Evolutionary conservation across 2,113 vertebrate genomes (phyloP).

Genomic region (Corvus cornix): DNA sequence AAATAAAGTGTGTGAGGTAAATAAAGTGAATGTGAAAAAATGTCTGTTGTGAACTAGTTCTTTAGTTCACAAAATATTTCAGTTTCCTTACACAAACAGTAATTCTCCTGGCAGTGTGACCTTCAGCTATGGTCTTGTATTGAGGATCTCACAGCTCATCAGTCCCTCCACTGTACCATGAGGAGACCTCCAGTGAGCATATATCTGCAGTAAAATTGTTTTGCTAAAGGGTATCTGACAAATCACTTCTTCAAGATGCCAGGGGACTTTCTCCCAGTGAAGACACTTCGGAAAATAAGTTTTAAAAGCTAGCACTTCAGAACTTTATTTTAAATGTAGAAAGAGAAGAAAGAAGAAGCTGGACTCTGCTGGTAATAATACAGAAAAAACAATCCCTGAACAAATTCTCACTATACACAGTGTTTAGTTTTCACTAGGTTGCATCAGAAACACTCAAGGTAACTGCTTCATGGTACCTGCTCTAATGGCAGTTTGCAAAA

Average conservation of each 20-base stretch:
- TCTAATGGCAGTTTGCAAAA: not conserved
- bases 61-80: not conserved
- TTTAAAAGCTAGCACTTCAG: not conserved
- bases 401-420: not conserved
- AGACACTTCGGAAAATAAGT: not conserved
- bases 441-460: not conserved
- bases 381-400: not conserved
- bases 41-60: not conserved
- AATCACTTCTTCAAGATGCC: not conserved
- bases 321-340: not conserved
- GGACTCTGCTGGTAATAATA: not conserved
- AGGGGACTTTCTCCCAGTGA: not conserved
- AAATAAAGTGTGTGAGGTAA: not conserved
- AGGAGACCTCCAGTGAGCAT: not conserved
- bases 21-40: not conserved
- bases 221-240: not conserved
- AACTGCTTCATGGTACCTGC: not conserved
- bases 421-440: not conserved
- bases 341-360: not conserved
- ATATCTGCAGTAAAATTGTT: not conserved
- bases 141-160: not conserved
- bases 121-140: not conserved
- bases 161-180: not conserved
- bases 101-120: not conserved
- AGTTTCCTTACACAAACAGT: not conserved